Percentiles rank a stretch among this genome's conserved stretches.
These are phyloP conservation scores for Drosophila malerkotliana DNA, from an alignment of 1,140 invertebrate species.

Conservation along the genomic window DNA sequence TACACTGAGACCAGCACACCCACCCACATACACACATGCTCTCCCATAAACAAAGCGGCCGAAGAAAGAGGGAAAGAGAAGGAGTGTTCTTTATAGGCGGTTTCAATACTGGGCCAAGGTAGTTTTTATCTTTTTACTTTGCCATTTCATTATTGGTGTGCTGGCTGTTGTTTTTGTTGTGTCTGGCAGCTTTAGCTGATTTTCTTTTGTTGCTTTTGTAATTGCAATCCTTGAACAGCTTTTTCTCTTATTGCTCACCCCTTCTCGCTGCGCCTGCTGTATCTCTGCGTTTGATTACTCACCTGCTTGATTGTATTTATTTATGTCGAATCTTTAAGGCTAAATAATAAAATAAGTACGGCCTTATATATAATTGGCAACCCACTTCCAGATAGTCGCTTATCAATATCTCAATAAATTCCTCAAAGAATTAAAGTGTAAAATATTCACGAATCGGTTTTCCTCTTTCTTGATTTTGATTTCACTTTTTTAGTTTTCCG, in stretches of 20 bases:
- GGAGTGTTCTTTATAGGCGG: conserved; percentile 67
- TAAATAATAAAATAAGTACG: not conserved
- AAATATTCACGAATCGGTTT: no score
- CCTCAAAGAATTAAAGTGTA: no score
- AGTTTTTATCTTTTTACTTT: conserved; percentile 80
- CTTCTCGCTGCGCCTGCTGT: conserved; percentile 12
- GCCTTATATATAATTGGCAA: not conserved
- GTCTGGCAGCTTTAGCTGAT: conserved; percentile 12
- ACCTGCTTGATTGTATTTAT: conserved; percentile 25
- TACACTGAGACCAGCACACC: conserved; percentile 13
- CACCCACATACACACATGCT: conserved; percentile 24
- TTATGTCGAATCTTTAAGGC: conserved; percentile 12
- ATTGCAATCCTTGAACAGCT: conserved; percentile 74
- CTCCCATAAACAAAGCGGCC: not conserved
- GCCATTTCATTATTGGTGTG: conserved; percentile 41
- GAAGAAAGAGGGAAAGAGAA: not conserved
- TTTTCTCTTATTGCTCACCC: conserved; percentile 31
- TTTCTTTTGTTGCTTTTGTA: conserved; percentile 61
- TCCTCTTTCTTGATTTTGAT: conserved; percentile 20
- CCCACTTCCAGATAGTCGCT: no score
- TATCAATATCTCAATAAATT: no score
- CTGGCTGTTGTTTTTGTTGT: conserved; percentile 25
- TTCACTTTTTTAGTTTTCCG: conserved; percentile 28
- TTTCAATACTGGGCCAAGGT: conserved; percentile 80
- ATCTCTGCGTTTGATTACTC: conserved; percentile 31